These are phyloP conservation scores for Clytia hemisphaerica DNA, from an alignment of 30 jellyfish, hydroid and myxozoan genomes.

Conservation along the genomic window DNA sequence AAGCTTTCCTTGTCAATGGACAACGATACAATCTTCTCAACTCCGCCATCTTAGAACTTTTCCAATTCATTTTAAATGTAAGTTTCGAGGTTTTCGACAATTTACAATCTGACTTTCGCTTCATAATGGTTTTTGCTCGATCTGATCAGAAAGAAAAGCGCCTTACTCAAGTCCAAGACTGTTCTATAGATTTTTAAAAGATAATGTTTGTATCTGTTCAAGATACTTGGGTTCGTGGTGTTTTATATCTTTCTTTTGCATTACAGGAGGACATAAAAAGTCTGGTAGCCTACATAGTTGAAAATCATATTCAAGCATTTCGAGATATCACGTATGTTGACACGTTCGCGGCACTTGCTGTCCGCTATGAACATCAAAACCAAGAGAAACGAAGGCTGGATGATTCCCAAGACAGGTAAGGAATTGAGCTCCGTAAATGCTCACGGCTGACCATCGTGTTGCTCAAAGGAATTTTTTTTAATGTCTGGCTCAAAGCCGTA, in stretches of 20 bases:
- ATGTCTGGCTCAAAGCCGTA: too few relatives aligned
- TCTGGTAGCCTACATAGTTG: conserved; percentile 67
- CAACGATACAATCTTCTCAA: conserved; percentile 75
- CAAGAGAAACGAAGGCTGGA: conserved; percentile 82
- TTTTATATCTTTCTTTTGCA: not conserved
- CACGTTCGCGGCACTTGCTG: conserved; percentile 78
- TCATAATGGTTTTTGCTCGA: not conserved
- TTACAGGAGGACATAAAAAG: conserved; percentile 87
- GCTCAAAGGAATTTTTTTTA: too few relatives aligned
- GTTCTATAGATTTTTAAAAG: not conserved
- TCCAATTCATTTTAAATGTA: conserved; percentile 87
- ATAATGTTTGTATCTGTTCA: not conserved
- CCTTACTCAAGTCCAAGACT: not conserved
- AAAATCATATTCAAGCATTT: conserved; percentile 51
- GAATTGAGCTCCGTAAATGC: too few relatives aligned
- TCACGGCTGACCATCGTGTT: too few relatives aligned
- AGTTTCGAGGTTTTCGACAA: conserved; percentile 9
- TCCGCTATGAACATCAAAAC: conserved; percentile 79
- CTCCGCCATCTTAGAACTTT: conserved; percentile 85
- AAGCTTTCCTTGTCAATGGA: conserved; percentile 75
- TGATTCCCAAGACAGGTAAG: conserved; percentile 58
- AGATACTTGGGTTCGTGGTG: not conserved
- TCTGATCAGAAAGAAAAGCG: not conserved
- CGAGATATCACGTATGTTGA: conserved; percentile 69
- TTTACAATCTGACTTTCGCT: not conserved